Base-by-base conservation (phyloP, 2,113 vertebrate genomes). In the Campylorhamphus procurvoides region DNA sequence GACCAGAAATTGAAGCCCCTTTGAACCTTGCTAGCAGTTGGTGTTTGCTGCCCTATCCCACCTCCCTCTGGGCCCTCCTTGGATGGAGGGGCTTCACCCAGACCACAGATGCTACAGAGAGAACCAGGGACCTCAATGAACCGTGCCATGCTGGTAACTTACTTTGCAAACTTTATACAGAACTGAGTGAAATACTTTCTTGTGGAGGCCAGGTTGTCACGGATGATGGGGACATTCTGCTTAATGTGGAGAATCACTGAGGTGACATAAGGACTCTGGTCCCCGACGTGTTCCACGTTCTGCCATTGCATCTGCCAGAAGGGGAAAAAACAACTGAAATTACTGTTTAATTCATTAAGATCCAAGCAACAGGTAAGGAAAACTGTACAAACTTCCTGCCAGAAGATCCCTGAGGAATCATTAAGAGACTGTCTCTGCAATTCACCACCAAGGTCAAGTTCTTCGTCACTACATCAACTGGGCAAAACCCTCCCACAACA, bases 141-240 rank as follows among this genome's bases (percentile, higher is more conserved):
- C 14, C 5, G 27, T 7, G 49, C 42, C 12, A 0, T 1, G 16
- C 2, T 18, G 31, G 78, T 40, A 25, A 97, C 97, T 98, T 93
- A 99, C 99, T 99, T 99, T 68, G 99, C 99, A 97, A 99, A 99
- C 92, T 99, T 99, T 80, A 99, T 99, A 97, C 99, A 99, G 98
- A 99, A 99, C 96, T 99, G 99, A 17, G 99, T 99, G 98, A 99
- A 99, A 97, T 99, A 99, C 97, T 99, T 99, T 49, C 99, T 98
- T 0, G 99, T 99, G 68, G 99, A 99, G 78, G 99, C 99, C 97
- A 99, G 98, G 94, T 99, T 99, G 97, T 99, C 99, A 4, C 99
- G 98, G 96, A 99, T 99, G 98, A 99, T 99, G 33, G 99, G 99
- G 81, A 99, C 99, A 2, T 99, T 99, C 96, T 99, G 99, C 68